A percentile compares a stretch with the other conserved stretches of the same genome.
Conservation (phyloP, 2,113 vertebrate species). For the Austrofundulus limnaeus region DNA sequence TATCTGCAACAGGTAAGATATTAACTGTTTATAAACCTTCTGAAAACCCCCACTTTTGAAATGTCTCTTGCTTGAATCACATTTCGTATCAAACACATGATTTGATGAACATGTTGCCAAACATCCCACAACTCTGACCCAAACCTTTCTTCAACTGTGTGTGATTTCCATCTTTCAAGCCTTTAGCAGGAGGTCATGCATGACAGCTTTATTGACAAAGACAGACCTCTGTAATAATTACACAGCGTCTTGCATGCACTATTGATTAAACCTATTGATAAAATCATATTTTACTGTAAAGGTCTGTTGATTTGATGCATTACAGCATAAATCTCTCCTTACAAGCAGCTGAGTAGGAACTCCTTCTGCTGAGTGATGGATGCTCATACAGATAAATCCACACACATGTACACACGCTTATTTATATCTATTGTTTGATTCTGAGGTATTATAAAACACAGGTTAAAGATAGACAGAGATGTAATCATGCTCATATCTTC, state of each 20-base stretch:
- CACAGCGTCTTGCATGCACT: constrained; percentile 70
- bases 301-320: constrained; percentile 76
- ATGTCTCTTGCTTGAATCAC: constrained; percentile 22
- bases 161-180: constrained; percentile 49
- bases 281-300: constrained; percentile 82
- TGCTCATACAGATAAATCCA: constrained; percentile 59
- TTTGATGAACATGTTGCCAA: constrained; percentile 48
- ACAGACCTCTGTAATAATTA: constrained; percentile 79
- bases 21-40: too few species aligned
- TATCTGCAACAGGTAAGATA: too few species aligned
- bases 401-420: constrained; percentile 18
- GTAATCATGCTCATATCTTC: constrained; percentile 64
- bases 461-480: constrained; percentile 67
- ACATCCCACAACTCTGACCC: constrained; percentile 45
- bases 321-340: constrained; percentile 70
- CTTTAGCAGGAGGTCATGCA: constrained; percentile 63
- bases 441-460: constrained; percentile 46
- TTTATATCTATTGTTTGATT: constrained; percentile 64
- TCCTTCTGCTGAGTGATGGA: constrained; percentile 67
- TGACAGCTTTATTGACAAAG: constrained; percentile 82
- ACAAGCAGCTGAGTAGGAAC: constrained; percentile 58
- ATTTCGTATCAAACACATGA: constrained; percentile 29
- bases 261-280: constrained; percentile 82
- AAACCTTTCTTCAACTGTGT: constrained; percentile 51
- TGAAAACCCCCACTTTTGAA: not conserved